Base-by-base conservation (phyloP, 2,797 vertebrate species). In the Chaenodraco wilsoni region DNA sequence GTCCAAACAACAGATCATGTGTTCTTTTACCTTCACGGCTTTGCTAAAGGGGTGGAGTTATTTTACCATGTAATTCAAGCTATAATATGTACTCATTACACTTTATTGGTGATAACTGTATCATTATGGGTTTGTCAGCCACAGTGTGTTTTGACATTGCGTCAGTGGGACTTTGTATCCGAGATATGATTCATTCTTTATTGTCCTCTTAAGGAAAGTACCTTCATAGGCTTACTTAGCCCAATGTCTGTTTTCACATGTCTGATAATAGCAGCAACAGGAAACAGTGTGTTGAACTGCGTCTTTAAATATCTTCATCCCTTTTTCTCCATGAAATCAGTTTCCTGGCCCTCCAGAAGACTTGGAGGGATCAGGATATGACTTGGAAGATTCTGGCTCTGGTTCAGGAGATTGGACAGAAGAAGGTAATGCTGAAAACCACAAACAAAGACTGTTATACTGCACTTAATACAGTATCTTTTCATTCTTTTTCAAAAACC, bases 301-400 rank as follows among this genome's bases (percentile, higher is more conserved):
- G n/a, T 37, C 13, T 16, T 64, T 13, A 46, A 66, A 45, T 48
- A 16, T 48, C 6, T 9, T 54, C 2, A 0, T 51, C 3, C 0
- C 19, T n/a, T 60, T 59, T 72, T 43, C 0, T 44, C 44, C 23
- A 27, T 72, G 6, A 14, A 16, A 68, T 51, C 65, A 91, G 89
- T 9, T 49, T 48, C 56, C 67, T 33, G 14, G 76, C 67, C 76
- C 85, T 63, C 91, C 92, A 23, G 94, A 94, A 74, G 95, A 97
- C 49, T 84, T 90, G 12, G 96, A 96, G 17, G 92, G 91, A 44
- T 96, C 96, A 15, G 96, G 94, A n/a, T 88, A 93, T 46, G 95
- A 96, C 2, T 84, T 91, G 0, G 94, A 95, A 0, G 44, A 46
- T 0, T 97, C 94, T 1, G 95, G 94, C 0, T 88, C 87, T 0